phyloP scores from a whole-genome alignment of 2,888 invertebrate genomes.

The Brachylomia viminalis region DNA sequence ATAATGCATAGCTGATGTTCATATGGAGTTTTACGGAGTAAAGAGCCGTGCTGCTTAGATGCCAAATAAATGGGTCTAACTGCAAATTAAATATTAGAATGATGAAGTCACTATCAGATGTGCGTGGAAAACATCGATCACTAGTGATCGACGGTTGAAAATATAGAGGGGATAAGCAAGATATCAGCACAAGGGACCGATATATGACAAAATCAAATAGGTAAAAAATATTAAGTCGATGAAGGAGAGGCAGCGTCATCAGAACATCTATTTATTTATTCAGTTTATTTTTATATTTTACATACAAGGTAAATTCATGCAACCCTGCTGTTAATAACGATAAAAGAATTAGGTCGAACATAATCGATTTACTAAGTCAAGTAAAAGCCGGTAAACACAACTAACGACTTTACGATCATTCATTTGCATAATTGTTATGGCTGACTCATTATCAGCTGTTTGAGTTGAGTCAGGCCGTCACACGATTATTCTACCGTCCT shows the following conservation, averaged over 20 bases:
- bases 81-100: not conserved
- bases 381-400: constrained; percentile 33
- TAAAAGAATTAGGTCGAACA: constrained; percentile 37
- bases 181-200: not conserved
- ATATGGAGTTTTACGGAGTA: not conserved
- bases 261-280: not conserved
- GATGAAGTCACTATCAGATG: not conserved
- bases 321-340: constrained; percentile 9
- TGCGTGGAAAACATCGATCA: not conserved
- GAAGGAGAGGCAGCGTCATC: not conserved
- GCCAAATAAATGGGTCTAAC: not conserved
- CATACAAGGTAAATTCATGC: not conserved
- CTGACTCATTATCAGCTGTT: constrained; percentile 35
- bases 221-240: no score
- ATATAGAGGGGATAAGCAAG: not conserved
- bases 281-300: not conserved
- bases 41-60: not conserved
- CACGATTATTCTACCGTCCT: constrained; percentile 21
- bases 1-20: not conserved
- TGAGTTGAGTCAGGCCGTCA: constrained; percentile 37
- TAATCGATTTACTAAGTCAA: constrained; percentile 15
- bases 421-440: constrained; percentile 44
- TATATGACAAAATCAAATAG: not conserved
- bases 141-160: no score
- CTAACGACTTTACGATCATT: constrained; percentile 25